A percentile compares a stretch with the other conserved stretches of the same genome.
phyloP scores from a whole-genome alignment of 1,140 invertebrate species.

The Drosophila ogumai region DNA sequence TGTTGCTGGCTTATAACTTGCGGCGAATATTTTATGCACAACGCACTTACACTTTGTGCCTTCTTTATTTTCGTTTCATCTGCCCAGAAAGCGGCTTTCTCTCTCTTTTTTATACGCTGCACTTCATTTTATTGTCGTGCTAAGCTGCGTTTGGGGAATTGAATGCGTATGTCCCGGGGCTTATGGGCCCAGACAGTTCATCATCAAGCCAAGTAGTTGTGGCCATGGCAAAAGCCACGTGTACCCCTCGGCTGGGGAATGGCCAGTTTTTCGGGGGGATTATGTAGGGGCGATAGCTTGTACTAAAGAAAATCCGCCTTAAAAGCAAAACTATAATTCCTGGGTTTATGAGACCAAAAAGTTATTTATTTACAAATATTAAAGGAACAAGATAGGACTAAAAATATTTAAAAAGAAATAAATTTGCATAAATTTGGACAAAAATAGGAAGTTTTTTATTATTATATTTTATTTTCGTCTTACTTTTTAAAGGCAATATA shows the following conservation, averaged over 20 bases:
- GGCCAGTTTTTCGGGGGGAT: conserved; percentile 5
- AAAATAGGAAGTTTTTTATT: too few relatives aligned
- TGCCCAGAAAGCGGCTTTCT: conserved; percentile 25
- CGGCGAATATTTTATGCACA: conserved; percentile 76
- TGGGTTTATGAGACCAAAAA: neutral
- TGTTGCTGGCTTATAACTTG: conserved; percentile 73
- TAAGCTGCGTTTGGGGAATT: conserved; percentile 80
- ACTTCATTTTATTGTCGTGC: conserved; percentile 80
- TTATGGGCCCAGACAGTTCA: conserved; percentile 64
- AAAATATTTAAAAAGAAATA: neutral
- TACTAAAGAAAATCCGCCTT: neutral
- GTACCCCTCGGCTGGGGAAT: conserved; percentile 8
- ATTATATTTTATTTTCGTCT: too few relatives aligned
- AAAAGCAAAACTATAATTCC: neutral
- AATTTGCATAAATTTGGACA: too few relatives aligned
- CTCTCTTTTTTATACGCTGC: conserved; percentile 66
- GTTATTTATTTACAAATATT: neutral
- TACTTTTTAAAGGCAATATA: too few relatives aligned
- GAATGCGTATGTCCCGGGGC: conserved; percentile 76
- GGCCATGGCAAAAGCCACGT: neutral
- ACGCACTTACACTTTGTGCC: conserved; percentile 60
- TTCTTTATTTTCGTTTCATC: conserved; percentile 43
- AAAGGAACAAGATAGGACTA: too few relatives aligned
- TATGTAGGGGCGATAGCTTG: neutral
- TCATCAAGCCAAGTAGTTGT: conserved; percentile 73